A percentile compares a stretch with the other conserved stretches of the same genome.
Conservation (phyloP, 1,140 invertebrate species). For the Hyposmocoma kahamanoa region DNA sequence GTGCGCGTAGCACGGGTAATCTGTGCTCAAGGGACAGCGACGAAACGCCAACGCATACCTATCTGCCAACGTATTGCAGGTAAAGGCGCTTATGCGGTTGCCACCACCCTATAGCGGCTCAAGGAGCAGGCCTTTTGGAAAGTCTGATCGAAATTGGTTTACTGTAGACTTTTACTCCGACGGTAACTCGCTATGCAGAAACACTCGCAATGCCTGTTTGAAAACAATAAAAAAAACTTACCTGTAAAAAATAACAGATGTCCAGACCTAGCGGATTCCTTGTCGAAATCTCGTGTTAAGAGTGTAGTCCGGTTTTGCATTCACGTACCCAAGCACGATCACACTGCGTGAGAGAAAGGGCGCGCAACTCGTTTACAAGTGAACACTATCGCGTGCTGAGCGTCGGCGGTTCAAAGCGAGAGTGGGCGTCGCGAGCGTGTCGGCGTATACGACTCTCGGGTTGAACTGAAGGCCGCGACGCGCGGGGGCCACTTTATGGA, state of each 20-base stretch:
- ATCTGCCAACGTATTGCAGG: slow-evolving; percentile 21
- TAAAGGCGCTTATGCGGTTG: slow-evolving; percentile 18
- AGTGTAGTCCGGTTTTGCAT: slow-evolving; percentile 65
- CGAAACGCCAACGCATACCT: slow-evolving; percentile 35
- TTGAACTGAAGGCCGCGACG: slow-evolving; percentile 63
- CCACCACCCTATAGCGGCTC: slow-evolving; percentile 10
- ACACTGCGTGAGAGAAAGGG: slow-evolving; percentile 68
- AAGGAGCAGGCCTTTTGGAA: slow-evolving; percentile 38
- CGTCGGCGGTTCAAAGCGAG: slow-evolving; percentile 37
- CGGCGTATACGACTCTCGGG: slow-evolving; percentile 43
- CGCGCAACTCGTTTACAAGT: slow-evolving; percentile 45
- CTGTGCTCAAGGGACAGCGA: slow-evolving; percentile 22
- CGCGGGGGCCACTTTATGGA: slow-evolving; percentile 57
- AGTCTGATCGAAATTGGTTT: slow-evolving; percentile 25
- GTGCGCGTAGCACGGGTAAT: slow-evolving; percentile 12
- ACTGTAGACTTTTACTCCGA: slow-evolving; percentile 16
- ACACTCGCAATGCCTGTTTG: slow-evolving; percentile 36
- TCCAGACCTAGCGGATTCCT: slow-evolving; percentile 42
- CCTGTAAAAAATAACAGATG: slow-evolving; percentile 42
- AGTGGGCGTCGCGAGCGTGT: slow-evolving; percentile 53
- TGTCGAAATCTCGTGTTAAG: slow-evolving; percentile 37
- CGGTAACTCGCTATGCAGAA: slow-evolving; percentile 43
- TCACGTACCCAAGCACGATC: slow-evolving; percentile 63
- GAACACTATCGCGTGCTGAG: slow-evolving; percentile 52
- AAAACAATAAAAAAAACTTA: slow-evolving; percentile 34